Conservation (phyloP, 2,888 invertebrate genomes). For the Smittia aterrima region DNA sequence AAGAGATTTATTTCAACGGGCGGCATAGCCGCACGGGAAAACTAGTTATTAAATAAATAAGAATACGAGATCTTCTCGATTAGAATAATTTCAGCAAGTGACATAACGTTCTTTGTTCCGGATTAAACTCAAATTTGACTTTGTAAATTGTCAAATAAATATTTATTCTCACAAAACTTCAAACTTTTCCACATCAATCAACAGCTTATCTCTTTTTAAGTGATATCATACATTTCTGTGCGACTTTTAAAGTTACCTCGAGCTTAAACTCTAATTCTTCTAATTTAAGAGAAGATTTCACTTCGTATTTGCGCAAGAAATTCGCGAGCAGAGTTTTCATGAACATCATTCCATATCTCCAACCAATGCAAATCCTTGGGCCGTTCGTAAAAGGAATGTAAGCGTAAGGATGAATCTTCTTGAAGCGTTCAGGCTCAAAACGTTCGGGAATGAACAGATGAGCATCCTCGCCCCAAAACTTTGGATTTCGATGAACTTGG, state of each 20-base stretch:
- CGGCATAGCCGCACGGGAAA: no score
- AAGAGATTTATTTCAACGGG: no score
- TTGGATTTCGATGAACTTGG: not conserved
- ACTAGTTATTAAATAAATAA: no score
- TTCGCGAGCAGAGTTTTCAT: conserved; percentile 14
- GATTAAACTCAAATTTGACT: no score
- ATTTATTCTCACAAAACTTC: no score
- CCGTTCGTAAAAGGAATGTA: conserved; percentile 14
- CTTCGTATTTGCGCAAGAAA: conserved; percentile 10
- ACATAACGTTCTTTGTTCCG: no score
- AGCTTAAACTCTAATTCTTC: conserved; percentile 24
- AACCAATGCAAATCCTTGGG: conserved; percentile 25
- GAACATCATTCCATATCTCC: conserved; percentile 19
- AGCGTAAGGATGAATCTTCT: conserved; percentile 26
- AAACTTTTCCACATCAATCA: no score
- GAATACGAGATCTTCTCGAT: no score
- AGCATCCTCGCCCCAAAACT: conserved; percentile 32
- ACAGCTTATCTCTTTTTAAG: not conserved
- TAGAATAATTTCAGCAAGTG: no score
- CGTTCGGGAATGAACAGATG: conserved; percentile 21
- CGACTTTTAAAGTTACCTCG: not conserved
- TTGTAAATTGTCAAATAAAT: no score
- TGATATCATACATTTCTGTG: not conserved
- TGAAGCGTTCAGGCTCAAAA: conserved; percentile 18
- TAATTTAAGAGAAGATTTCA: not conserved